phyloP scores from a whole-genome alignment of 2,888 invertebrate species.

The Chalcosyrphus nemorum region DNA sequence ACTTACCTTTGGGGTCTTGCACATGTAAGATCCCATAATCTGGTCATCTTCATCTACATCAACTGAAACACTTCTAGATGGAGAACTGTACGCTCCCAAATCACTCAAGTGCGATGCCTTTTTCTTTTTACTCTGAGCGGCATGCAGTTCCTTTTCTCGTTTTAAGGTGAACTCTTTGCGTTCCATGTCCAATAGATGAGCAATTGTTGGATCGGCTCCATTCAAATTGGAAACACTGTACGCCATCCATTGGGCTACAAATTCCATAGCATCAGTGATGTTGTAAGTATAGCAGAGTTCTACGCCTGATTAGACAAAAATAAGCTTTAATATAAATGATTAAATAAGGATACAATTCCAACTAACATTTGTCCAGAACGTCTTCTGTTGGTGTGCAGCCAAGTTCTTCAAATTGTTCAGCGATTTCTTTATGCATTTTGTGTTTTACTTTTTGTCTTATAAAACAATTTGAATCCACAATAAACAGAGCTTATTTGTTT shows the following conservation, averaged over 20 bases:
- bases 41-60: slow-evolving; percentile 74
- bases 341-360: neutral
- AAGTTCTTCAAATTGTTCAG: slow-evolving; percentile 86
- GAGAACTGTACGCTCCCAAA: slow-evolving; percentile 73
- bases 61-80: slow-evolving; percentile 48
- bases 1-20: slow-evolving; percentile 79
- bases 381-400: slow-evolving; percentile 84
- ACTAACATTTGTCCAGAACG: slow-evolving; percentile 85
- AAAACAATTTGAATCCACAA: neutral
- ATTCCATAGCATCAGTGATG: slow-evolving; percentile 86
- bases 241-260: slow-evolving; percentile 91
- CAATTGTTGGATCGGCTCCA: slow-evolving; percentile 85
- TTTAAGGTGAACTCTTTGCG: slow-evolving; percentile 85
- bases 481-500: neutral
- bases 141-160: slow-evolving; percentile 79
- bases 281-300: slow-evolving; percentile 86
- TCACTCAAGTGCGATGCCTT: slow-evolving; percentile 74
- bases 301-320: slow-evolving; percentile 81
- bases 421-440: slow-evolving; percentile 78
- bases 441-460: neutral
- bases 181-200: slow-evolving; percentile 85
- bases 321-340: neutral
- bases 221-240: slow-evolving; percentile 86
- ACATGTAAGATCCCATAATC: slow-evolving; percentile 76
- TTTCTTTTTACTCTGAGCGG: slow-evolving; percentile 74